These are phyloP conservation scores for Serinus canaria DNA, from an alignment of 2,113 vertebrate species.

Conservation along the genomic window DNA sequence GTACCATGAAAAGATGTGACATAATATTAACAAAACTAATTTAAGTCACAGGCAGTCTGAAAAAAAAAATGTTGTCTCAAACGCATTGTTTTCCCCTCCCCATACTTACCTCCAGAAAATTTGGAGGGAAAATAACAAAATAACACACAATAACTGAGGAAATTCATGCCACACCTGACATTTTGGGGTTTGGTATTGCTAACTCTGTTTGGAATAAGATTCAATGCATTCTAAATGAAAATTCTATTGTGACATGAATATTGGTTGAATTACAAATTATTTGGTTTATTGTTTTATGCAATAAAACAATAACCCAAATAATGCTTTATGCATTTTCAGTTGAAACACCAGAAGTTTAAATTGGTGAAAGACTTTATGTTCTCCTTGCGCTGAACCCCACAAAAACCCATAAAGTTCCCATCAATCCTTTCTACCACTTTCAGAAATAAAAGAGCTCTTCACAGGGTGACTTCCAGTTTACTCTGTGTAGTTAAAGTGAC, in stretches of 20 bases:
- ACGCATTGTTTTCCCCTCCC: not conserved
- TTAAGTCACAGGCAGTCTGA: not conserved
- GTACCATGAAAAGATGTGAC: not conserved
- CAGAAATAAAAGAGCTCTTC: not conserved
- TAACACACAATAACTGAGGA: not conserved
- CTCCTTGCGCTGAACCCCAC: not conserved
- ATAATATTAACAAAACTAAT: not conserved
- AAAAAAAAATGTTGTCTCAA: not conserved
- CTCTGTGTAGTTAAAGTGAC: not conserved
- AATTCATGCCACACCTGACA: fast-evolving
- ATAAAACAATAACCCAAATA: too few relatives aligned
- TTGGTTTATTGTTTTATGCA: not conserved
- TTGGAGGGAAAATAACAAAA: not conserved
- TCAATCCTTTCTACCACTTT: not conserved
- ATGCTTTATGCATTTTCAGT: not conserved
- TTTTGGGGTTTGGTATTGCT: not conserved
- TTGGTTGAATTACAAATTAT: not conserved
- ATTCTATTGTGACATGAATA: not conserved
- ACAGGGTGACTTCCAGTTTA: not conserved
- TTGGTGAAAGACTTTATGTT: not conserved
- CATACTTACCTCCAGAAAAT: not conserved
- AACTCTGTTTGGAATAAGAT: not conserved
- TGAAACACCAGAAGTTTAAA: not conserved
- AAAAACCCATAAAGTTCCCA: not conserved
- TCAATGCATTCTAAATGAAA: not conserved